Evolutionary conservation across 2,797 vertebrate genomes (phyloP).

Genomic region (Graptemys geographica): DNA sequence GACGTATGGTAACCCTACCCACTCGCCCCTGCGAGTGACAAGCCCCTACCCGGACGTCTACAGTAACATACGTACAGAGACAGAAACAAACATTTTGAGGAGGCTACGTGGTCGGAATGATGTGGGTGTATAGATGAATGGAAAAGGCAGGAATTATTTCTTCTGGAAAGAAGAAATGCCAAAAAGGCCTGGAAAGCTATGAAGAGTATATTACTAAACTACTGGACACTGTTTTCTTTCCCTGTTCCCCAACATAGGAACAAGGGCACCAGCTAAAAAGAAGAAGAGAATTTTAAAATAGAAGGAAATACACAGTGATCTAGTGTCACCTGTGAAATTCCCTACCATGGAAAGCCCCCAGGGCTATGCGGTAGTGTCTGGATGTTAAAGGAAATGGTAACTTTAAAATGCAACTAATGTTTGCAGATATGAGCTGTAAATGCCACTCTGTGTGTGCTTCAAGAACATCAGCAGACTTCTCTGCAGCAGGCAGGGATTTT

Average conservation of each 20-base stretch:
- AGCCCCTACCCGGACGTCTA: too few relatives aligned
- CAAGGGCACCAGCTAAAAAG: not conserved
- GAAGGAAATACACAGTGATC: not conserved
- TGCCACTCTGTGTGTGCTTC: not conserved
- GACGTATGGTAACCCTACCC: too few relatives aligned
- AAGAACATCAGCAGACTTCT: not conserved
- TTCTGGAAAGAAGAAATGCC: not conserved
- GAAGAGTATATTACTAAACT: not conserved
- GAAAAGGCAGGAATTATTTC: not conserved
- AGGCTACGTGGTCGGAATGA: not conserved
- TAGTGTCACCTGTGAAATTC: not conserved
- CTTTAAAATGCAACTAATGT: not conserved
- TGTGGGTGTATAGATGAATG: not conserved
- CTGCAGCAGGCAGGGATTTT: constrained; percentile 7
- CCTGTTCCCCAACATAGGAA: not conserved
- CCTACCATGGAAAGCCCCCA: not conserved
- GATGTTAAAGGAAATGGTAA: not conserved
- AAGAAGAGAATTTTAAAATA: not conserved
- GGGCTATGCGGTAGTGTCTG: not conserved
- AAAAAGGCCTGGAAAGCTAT: not conserved
- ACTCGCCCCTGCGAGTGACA: too few relatives aligned
- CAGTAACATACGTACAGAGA: not conserved
- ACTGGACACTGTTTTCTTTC: not conserved
- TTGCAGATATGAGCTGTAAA: not conserved
- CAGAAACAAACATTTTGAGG: not conserved